phyloP scores from a whole-genome alignment of 1,140 invertebrate species.

The Euwallacea fornicatus region DNA sequence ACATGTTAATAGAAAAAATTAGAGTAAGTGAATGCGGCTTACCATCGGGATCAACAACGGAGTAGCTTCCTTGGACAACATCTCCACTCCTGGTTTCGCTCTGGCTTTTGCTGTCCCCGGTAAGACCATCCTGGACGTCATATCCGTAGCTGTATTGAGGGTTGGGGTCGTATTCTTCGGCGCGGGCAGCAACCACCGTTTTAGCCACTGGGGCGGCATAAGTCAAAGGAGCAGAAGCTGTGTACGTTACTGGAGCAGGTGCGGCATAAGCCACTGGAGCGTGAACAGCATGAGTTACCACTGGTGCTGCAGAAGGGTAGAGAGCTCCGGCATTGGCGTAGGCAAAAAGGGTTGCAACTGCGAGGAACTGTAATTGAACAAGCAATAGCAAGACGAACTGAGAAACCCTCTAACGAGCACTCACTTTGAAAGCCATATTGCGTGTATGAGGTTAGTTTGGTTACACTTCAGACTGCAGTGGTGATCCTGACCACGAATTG shows the following conservation, averaged over 20 bases:
- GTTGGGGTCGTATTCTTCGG: slow-evolving; percentile 54
- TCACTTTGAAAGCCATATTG: slow-evolving; percentile 35
- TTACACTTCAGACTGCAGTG: slow-evolving; percentile 31
- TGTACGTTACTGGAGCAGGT: slow-evolving; percentile 32
- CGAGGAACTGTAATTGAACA: slow-evolving; percentile 10
- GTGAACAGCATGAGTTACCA: too few species aligned
- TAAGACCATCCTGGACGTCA: slow-evolving; percentile 54
- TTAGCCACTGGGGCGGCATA: slow-evolving; percentile 50
- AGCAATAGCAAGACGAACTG: too few species aligned
- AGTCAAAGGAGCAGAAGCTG: slow-evolving; percentile 30
- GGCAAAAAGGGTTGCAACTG: slow-evolving; percentile 31
- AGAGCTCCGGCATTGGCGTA: slow-evolving; percentile 39
- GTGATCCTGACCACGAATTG: slow-evolving; percentile 30
- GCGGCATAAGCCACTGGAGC: slow-evolving; percentile 9
- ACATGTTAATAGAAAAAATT: slow-evolving; percentile 53
- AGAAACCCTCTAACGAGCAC: slow-evolving; percentile 9
- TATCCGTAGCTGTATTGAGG: slow-evolving; percentile 59
- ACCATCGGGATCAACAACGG: slow-evolving; percentile 65
- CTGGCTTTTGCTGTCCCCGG: slow-evolving; percentile 54
- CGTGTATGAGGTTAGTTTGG: slow-evolving; percentile 18
- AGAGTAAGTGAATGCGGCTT: slow-evolving; percentile 64
- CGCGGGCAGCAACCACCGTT: slow-evolving; percentile 47
- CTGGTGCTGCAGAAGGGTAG: neutral
- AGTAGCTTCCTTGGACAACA: slow-evolving; percentile 67
- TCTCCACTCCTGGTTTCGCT: slow-evolving; percentile 62